phyloP scores from a whole-genome alignment of 1,140 invertebrate species.

The Drosophila watanabei region DNA sequence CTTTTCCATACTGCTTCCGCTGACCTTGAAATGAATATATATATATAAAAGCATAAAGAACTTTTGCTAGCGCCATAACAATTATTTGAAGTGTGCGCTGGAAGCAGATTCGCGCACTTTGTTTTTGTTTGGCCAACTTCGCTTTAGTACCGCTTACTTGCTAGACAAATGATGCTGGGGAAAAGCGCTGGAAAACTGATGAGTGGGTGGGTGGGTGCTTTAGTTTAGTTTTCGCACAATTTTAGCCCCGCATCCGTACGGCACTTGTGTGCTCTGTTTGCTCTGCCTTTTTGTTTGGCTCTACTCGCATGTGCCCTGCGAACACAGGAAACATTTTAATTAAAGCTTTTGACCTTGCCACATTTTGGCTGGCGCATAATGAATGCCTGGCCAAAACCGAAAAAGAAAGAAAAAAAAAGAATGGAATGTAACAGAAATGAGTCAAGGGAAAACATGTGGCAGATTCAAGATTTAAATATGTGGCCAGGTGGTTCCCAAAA shows the following conservation, averaged over 20 bases:
- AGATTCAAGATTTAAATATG: constrained; percentile 34
- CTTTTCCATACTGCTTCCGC: constrained; percentile 12
- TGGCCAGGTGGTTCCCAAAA: constrained; percentile 2
- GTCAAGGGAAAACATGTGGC: constrained; percentile 35
- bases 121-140: constrained; percentile 29
- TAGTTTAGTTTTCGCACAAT: constrained; percentile 38
- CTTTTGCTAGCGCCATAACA: constrained; percentile 38
- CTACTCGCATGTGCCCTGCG: constrained; percentile 24
- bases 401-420: constrained; percentile 10
- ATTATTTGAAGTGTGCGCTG: constrained; percentile 62
- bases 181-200: constrained; percentile 9
- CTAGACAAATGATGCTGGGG: constrained; percentile 43
- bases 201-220: constrained; percentile 7
- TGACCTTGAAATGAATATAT: constrained; percentile 20
- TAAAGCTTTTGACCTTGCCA: constrained; percentile 60
- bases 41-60: background rate
- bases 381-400: constrained; percentile 37
- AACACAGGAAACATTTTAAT: constrained; percentile 58
- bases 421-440: constrained; percentile 30
- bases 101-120: constrained; percentile 25
- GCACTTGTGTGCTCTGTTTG: constrained; percentile 20
- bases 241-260: constrained; percentile 21
- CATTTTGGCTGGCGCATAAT: constrained; percentile 52
- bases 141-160: constrained; percentile 28
- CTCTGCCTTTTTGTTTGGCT: constrained; percentile 8